phyloP scores from a whole-genome alignment of 2,113 vertebrate genomes.

The Falco punctatus region DNA sequence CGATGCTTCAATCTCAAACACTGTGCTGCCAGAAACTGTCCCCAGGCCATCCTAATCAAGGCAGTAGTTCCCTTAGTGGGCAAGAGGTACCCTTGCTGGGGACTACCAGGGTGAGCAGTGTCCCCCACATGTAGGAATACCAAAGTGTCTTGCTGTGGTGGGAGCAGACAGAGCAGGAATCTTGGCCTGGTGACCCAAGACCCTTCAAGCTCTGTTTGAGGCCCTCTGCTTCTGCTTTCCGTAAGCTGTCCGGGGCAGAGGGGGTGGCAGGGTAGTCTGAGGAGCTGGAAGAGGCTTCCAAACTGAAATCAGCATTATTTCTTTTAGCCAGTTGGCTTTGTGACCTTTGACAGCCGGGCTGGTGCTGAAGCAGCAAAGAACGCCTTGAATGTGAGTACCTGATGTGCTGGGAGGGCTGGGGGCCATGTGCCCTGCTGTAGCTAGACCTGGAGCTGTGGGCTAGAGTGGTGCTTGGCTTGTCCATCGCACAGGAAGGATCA shows the following conservation, averaged over 20 bases:
- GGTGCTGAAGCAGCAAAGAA: conserved; percentile 98
- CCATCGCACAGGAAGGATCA: not conserved
- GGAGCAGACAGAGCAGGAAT: not conserved
- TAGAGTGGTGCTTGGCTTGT: not conserved
- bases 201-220: not conserved
- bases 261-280: not conserved
- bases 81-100: not conserved
- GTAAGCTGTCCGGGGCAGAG: not conserved
- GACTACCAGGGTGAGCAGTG: not conserved
- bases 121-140: fast-evolving
- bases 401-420: fast-evolving
- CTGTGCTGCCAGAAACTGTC: not conserved
- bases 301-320: not conserved
- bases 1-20: not conserved
- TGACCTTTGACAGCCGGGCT: conserved; percentile 95
- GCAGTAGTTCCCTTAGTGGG: not conserved
- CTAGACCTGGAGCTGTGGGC: not conserved
- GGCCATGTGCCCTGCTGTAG: fast-evolving
- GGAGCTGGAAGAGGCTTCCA: not conserved
- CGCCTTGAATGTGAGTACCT: conserved; percentile 90
- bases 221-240: not conserved
- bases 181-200: not conserved
- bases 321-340: conserved; percentile 96
- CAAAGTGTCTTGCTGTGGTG: not conserved
- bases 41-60: no score